Conservation (phyloP, 2,113 vertebrate species). For the Centrocercus urophasianus region DNA sequence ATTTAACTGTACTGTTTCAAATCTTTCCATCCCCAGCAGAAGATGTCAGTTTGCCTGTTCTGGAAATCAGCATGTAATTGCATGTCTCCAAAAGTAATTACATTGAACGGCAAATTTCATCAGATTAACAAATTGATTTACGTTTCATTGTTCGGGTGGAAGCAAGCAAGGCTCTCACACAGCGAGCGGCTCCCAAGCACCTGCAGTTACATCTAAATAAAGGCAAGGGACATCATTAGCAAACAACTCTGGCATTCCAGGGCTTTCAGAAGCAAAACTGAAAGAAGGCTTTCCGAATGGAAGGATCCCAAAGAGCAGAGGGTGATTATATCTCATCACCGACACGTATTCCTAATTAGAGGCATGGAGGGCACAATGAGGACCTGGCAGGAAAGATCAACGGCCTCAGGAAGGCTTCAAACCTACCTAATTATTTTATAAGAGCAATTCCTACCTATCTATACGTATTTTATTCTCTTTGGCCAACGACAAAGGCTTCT, state of each 20-base stretch:
- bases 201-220: background rate
- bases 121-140: slow-evolving; percentile 70
- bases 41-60: slow-evolving; percentile 42
- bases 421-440: slow-evolving; percentile 12
- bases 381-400: background rate
- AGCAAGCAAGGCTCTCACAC: background rate
- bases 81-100: slow-evolving; percentile 64
- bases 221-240: slow-evolving; percentile 36
- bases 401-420: background rate
- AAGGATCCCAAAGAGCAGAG: background rate
- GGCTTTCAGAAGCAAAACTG: background rate
- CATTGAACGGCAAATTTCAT: slow-evolving; percentile 51
- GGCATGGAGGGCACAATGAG: background rate
- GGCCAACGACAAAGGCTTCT: background rate
- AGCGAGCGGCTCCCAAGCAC: background rate
- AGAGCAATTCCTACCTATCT: background rate
- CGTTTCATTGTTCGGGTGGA: background rate
- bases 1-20: slow-evolving; percentile 38
- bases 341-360: background rate
- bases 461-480: background rate
- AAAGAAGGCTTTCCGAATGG: background rate
- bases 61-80: slow-evolving; percentile 51
- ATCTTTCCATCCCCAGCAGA: slow-evolving; percentile 34
- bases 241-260: background rate
- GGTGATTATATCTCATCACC: background rate